These are phyloP conservation scores for Netelia inedita DNA, from an alignment of 2,888 invertebrate genomes.

Conservation along the genomic window DNA sequence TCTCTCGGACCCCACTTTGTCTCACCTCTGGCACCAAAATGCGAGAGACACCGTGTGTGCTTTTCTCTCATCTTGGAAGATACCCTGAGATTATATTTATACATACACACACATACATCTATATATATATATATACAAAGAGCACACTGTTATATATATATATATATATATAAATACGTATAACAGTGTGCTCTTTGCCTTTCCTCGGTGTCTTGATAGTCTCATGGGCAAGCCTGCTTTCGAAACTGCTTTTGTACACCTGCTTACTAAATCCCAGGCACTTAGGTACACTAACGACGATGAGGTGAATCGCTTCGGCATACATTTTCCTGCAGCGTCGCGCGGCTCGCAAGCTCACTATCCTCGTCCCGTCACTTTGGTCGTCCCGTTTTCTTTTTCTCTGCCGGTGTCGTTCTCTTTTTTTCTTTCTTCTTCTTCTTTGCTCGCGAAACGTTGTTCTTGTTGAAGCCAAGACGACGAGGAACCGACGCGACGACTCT, in stretches of 20 bases:
- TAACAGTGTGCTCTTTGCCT: background rate
- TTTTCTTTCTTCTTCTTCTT: conserved; percentile 35
- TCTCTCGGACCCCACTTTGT: conserved; percentile 60
- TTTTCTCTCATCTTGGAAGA: background rate
- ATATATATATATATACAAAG: background rate
- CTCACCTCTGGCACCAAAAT: conserved; percentile 47
- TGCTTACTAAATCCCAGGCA: conserved; percentile 66
- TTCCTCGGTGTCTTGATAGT: conserved; percentile 2
- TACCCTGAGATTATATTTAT: background rate
- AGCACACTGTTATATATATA: no score
- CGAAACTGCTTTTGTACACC: conserved; percentile 62
- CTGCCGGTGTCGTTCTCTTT: conserved; percentile 63
- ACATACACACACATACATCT: background rate
- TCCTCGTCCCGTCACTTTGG: conserved; percentile 47
- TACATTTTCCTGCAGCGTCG: conserved; percentile 57
- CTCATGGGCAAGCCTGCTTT: conserved; percentile 32
- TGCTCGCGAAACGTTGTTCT: conserved; percentile 21
- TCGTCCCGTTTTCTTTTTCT: conserved; percentile 29
- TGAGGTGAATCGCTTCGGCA: conserved; percentile 66
- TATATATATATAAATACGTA: background rate
- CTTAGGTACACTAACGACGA: conserved; percentile 68
- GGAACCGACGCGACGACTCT: background rate
- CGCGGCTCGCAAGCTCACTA: conserved; percentile 21
- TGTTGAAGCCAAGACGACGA: conserved; percentile 21
- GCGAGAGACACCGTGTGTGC: background rate